Evolutionary conservation across 2,113 vertebrate species (phyloP).

Genomic region (Channa maculata): DNA sequence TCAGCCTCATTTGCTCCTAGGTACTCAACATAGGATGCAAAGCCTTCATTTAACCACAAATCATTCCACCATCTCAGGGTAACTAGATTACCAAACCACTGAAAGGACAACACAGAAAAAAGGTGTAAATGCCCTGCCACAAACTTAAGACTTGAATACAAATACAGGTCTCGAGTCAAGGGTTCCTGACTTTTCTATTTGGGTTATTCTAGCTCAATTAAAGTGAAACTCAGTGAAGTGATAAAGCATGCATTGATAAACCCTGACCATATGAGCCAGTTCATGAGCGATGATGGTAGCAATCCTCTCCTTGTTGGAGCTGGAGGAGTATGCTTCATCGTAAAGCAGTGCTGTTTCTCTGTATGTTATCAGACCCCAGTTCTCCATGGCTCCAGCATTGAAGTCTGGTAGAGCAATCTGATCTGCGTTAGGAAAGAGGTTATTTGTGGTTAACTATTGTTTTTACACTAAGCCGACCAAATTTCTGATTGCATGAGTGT

Average conservation of each 20-base stretch:
- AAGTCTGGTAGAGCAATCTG: slow-evolving; percentile 86
- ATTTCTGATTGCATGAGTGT: background rate
- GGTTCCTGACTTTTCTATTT: no score
- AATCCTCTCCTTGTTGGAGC: slow-evolving; percentile 83
- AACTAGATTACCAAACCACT: slow-evolving; percentile 98
- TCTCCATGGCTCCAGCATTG: slow-evolving; percentile 86
- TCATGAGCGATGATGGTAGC: slow-evolving; percentile 84
- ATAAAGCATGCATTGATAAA: background rate
- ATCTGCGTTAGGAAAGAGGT: slow-evolving; percentile 65
- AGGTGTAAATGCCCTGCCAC: background rate
- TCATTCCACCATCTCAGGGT: slow-evolving; percentile 96
- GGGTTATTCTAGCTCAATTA: no score
- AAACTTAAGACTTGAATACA: no score
- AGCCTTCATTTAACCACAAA: slow-evolving; percentile 97
- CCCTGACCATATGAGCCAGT: slow-evolving; percentile 84
- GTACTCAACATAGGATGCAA: slow-evolving; percentile 94
- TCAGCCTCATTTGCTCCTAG: slow-evolving; percentile 86
- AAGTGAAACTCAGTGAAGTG: background rate
- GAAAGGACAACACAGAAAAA: slow-evolving; percentile 11
- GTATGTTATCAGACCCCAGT: slow-evolving; percentile 88
- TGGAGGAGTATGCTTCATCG: slow-evolving; percentile 78
- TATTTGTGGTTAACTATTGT: background rate
- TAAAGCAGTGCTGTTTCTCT: slow-evolving; percentile 84
- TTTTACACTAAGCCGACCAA: background rate
- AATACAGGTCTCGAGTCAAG: no score